Conservation (phyloP, 1,140 invertebrate species). For the Contarinia nasturtii region DNA sequence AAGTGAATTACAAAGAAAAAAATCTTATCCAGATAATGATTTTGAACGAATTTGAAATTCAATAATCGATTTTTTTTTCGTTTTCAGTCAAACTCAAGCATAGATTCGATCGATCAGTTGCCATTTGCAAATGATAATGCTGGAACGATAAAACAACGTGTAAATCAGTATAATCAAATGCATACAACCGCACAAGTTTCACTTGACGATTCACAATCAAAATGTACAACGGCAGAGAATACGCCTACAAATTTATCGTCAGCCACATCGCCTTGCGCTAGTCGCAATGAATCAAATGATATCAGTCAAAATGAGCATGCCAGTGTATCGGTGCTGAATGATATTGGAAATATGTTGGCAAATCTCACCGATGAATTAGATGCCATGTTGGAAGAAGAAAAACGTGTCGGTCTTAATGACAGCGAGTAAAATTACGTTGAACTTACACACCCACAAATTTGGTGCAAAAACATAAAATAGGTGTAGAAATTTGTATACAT, state of each 20-base stretch:
- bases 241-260: background rate
- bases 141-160: constrained; percentile 73
- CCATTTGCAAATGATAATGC: constrained; percentile 98
- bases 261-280: background rate
- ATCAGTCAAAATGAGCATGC: background rate
- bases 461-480: too few species aligned
- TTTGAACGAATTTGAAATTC: too few species aligned
- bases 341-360: constrained; percentile 91
- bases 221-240: constrained; percentile 8
- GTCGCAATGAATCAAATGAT: constrained; percentile 14
- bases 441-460: too few species aligned
- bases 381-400: constrained; percentile 85
- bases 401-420: constrained; percentile 52
- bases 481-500: too few species aligned
- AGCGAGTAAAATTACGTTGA: constrained; percentile 21
- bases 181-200: constrained; percentile 11
- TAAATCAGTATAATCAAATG: constrained; percentile 19
- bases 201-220: constrained; percentile 21
- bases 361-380: constrained; percentile 85
- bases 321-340: constrained; percentile 67
- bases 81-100: constrained; percentile 43
- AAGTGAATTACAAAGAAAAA: too few species aligned
- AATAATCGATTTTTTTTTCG: too few species aligned
- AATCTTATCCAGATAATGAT: too few species aligned
- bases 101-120: constrained; percentile 79